Evolutionary conservation across 2,888 invertebrate species (phyloP), one percentile per base, ranked within the genome.

Genomic region (Odontocolon sp.): DNA sequence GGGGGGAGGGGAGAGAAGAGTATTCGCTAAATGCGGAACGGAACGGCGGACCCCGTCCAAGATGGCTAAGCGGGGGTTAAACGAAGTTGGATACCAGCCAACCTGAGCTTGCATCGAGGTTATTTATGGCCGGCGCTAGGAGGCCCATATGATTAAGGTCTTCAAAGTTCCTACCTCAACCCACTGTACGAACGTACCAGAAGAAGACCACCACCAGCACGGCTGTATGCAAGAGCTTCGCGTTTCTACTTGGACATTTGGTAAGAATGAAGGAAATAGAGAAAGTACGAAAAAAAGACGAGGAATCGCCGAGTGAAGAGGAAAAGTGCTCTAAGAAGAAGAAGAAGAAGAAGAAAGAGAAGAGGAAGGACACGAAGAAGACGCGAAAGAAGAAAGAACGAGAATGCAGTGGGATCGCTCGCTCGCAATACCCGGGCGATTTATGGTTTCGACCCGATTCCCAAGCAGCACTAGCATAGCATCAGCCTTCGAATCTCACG

Each of bases 131-230:
- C 78, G 83, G 82, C 83, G 84, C 83, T 83, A 83, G 81, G 80
- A 83, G 84, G 81, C 81, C 84, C 83, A 82, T 84, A 83, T 84
- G 85, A 86, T 85, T 85, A 84, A 86, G 81, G 80, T 85, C 81
- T 83, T 80, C 73, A 81, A 83, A 83, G 80, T 84, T 83, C 74
- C 80, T 72, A 71, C 77, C 71, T 70, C 64, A 59, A 69, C 64
- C 57, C 73, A 75, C 56, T 63, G 64, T 59, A 63, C 67, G 26
- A 57, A n/a, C n/a, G n/a, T n/a, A n/a, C n/a, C n/a, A n/a, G n/a
- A n/a, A n/a, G n/a, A n/a, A n/a, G n/a, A n/a, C n/a, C 66, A 52
- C 26, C 59, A 23, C 31, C 14, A 45, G 45, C 57, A 26, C n/a
- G n/a, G n/a, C n/a, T n/a, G n/a, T n/a, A n/a, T n/a, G 52, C 45